These are phyloP conservation scores for Ctenomys sociabilis DNA, from an alignment of 2,113 vertebrate genomes.

Conservation along the genomic window DNA sequence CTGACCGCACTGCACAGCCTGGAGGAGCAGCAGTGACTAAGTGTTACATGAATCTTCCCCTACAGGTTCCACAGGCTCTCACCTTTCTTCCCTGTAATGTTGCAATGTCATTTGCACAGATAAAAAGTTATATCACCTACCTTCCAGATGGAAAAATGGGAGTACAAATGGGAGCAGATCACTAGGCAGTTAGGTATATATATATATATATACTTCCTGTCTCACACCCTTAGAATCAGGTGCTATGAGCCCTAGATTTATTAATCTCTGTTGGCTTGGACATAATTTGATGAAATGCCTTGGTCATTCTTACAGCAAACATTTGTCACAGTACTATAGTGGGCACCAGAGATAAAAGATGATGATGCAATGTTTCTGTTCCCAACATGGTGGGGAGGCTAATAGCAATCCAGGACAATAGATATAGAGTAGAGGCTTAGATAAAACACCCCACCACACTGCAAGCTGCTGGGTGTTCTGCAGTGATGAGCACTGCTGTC, in stretches of 20 bases:
- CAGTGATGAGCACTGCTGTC: not conserved
- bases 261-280: conserved; percentile 25
- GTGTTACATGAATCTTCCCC: not conserved
- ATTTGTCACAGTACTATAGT: not conserved
- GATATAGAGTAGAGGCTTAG: not conserved
- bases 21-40: not conserved
- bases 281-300: conserved; percentile 22
- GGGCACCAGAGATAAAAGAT: not conserved
- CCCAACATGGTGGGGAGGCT: not conserved
- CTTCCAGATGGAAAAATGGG: conserved; percentile 58
- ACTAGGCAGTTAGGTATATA: conserved; percentile 32
- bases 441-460: not conserved
- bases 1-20: not conserved
- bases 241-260: not conserved
- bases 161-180: not conserved
- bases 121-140: conserved; percentile 56
- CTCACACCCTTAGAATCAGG: conserved; percentile 42
- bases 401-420: not conserved
- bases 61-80: not conserved
- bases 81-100: conserved; percentile 28
- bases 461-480: not conserved
- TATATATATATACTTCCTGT: not conserved
- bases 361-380: not conserved
- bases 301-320: conserved; percentile 22
- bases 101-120: not conserved